Base-by-base conservation (phyloP, 2,888 invertebrate genomes). In the Atherix ibis region DNA sequence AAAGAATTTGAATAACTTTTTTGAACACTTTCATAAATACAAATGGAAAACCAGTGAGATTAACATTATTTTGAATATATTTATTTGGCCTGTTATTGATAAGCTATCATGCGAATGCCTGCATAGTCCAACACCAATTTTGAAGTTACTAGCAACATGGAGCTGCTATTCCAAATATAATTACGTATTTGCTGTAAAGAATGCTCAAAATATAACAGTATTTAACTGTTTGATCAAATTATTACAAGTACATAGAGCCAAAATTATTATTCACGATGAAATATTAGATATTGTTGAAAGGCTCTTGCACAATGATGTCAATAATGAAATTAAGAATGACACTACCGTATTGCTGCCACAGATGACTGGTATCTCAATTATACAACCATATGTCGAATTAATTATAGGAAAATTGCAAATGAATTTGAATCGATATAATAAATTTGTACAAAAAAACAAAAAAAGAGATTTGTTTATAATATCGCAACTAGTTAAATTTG, bases 71-170 rank as follows among this genome's bases (percentile, higher is more conserved):
- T 89, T 82, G 50, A 65, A 76, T 31, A 73, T 80, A 0, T 73
- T 80, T 31, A 68, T 95, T 8, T 89, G 83, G 76, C 88, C 89
- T 1, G 68, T 75, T 49, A 58, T 87, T 36, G 66, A 70, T 9
- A 82, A 79, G 50, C 58, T 94, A 12, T 72, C 78, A 1, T 63
- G 71, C 30, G 91, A 94, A 52, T 79, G 85, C 8, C 73, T 88
- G 35, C 76, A 83, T 47, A 78, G 75, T 45, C 87, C 89, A 0
- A 87, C 89, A 2, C 71, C 78, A 2, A 61, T 92, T 34, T 58
- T 92, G 13, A 83, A 78, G 53, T 58, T 94, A n/a, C 66, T 92
- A 14, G 64, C 72, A 18, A 64, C 68, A 2, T 94, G 91, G 87
- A 76, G 82, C 42, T 70, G 73, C 35, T 77, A 83, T 57, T 77